These are phyloP conservation scores for Trigoniulus corallinus DNA, from an alignment of 1,140 invertebrate species.

Conservation along the genomic window DNA sequence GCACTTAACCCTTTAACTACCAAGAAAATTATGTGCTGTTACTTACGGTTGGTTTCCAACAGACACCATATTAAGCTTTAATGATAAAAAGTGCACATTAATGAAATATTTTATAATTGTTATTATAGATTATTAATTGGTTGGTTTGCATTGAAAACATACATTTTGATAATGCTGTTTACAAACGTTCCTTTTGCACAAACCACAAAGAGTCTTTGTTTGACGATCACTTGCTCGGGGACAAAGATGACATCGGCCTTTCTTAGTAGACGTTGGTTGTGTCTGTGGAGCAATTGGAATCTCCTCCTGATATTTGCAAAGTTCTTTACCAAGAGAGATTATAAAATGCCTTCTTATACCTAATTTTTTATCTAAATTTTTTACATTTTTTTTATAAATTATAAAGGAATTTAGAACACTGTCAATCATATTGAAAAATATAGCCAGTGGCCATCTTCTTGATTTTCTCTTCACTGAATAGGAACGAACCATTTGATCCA, in stretches of 20 bases:
- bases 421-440: slow-evolving; percentile 16
- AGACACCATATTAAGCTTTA: neutral
- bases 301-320: neutral
- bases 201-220: neutral
- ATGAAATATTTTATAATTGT: neutral
- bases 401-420: slow-evolving; percentile 3
- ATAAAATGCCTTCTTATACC: neutral
- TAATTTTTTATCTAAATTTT: neutral
- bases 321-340: neutral
- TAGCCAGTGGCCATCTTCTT: slow-evolving; percentile 13
- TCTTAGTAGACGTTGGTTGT: neutral
- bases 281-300: neutral
- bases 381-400: neutral
- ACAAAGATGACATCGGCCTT: neutral
- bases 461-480: slow-evolving; percentile 13
- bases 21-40: neutral
- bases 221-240: neutral
- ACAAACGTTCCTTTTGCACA: neutral
- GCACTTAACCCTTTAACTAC: neutral
- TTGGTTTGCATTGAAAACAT: neutral
- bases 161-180: neutral
- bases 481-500: slow-evolving; percentile 11
- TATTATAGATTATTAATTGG: neutral
- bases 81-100: neutral
- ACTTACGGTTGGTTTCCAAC: neutral